phyloP scores from a whole-genome alignment of 2,797 vertebrate species.

The Periophthalmus magnuspinnatus region DNA sequence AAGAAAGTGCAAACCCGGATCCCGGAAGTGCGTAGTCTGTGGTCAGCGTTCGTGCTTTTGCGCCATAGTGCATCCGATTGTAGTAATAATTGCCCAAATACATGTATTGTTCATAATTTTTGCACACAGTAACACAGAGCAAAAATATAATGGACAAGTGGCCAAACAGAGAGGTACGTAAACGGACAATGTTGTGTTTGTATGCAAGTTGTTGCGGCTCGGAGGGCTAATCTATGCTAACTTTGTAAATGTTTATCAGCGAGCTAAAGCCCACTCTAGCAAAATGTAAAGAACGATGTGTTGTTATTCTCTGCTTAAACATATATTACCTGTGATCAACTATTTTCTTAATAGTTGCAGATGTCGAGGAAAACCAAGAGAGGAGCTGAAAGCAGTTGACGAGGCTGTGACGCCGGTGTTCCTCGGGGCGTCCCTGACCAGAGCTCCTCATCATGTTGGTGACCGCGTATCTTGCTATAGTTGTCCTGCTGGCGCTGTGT shows the following conservation, averaged over 20 bases:
- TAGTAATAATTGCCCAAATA: not conserved
- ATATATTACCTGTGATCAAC: not conserved
- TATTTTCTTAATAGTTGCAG: conserved; percentile 30
- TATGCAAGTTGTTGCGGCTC: not conserved
- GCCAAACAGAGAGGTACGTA: conserved; percentile 54
- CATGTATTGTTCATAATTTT: not conserved
- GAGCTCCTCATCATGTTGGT: conserved; percentile 81
- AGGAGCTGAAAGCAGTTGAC: conserved; percentile 12
- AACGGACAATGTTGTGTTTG: too few relatives aligned
- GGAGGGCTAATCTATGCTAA: not conserved
- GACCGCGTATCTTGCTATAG: conserved; percentile 83
- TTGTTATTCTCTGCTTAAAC: not conserved
- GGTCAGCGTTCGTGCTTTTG: not conserved
- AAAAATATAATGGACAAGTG: conserved; percentile 38
- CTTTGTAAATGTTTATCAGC: not conserved
- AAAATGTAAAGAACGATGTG: not conserved
- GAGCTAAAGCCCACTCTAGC: not conserved
- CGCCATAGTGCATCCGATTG: not conserved
- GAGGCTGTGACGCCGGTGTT: not conserved
- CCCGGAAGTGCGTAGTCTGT: conserved; percentile 54
- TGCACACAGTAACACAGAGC: conserved; percentile 15
- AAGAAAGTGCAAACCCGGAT: not conserved
- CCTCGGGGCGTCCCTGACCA: not conserved
- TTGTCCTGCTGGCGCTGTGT: conserved; percentile 80
- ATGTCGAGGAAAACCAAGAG: conserved; percentile 30